Conservation (phyloP, 2,113 vertebrate species). For the Pampusana beccarii region DNA sequence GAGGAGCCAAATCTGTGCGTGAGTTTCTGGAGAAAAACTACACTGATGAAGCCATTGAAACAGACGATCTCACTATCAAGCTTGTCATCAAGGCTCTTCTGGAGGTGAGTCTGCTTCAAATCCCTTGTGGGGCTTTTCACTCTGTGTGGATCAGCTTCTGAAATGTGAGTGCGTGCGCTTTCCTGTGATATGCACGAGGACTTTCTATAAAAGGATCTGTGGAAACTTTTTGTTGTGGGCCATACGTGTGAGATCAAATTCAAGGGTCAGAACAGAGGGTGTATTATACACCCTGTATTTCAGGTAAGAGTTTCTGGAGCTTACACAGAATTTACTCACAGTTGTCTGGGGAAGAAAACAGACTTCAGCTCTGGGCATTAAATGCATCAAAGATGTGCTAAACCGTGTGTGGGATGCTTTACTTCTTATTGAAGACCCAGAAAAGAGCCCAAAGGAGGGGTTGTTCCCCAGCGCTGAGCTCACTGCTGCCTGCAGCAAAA, state of each 20-base stretch:
- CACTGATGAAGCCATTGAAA: slow-evolving; percentile 85
- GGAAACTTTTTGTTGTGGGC: neutral
- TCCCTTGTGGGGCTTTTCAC: neutral
- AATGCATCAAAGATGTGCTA: too few species aligned
- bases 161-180: neutral
- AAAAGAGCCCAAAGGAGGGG: neutral
- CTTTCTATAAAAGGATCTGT: too few species aligned
- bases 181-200: neutral
- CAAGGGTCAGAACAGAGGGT: neutral
- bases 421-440: neutral
- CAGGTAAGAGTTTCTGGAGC: neutral
- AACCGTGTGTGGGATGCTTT: neutral
- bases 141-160: neutral
- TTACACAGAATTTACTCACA: neutral
- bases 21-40: slow-evolving; percentile 90
- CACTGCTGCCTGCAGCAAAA: neutral
- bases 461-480: rapidly evolving
- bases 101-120: slow-evolving; percentile 68
- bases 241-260: neutral
- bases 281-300: neutral
- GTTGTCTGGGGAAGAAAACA: neutral
- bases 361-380: neutral
- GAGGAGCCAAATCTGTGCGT: slow-evolving; percentile 86
- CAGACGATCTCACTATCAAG: slow-evolving; percentile 83
- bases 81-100: slow-evolving; percentile 86